A percentile compares a stretch with the other conserved stretches of the same genome.
These are phyloP conservation scores for Dryobates pubescens DNA, from an alignment of 2,797 vertebrate genomes.

Conservation along the genomic window DNA sequence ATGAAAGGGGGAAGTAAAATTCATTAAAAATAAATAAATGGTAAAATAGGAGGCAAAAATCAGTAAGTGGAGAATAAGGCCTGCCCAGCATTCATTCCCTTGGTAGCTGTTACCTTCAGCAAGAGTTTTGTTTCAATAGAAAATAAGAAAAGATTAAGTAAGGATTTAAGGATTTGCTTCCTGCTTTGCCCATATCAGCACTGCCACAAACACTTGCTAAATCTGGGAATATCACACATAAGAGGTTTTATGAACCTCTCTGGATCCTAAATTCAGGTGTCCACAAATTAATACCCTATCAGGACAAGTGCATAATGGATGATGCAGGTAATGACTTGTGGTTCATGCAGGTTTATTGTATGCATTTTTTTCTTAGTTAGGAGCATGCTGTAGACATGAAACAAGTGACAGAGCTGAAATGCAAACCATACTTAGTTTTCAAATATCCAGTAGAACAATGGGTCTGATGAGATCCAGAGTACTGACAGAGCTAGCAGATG, in stretches of 20 bases:
- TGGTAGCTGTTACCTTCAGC: not conserved
- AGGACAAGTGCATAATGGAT: not conserved
- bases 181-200: not conserved
- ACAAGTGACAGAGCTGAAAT: not conserved
- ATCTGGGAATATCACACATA: not conserved
- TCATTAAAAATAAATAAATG: constrained; percentile 22
- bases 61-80: not conserved
- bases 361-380: not conserved
- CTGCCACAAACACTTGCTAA: not conserved
- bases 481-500: not conserved
- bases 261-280: not conserved
- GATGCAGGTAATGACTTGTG: not conserved
- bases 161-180: not conserved
- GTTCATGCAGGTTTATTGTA: not conserved
- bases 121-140: not conserved
- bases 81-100: not conserved
- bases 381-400: not conserved
- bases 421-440: not conserved
- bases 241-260: not conserved
- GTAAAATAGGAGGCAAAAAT: constrained; percentile 9
- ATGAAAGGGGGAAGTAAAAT: constrained; percentile 25
- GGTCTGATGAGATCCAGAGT: not conserved
- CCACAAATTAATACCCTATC: not conserved
- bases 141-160: not conserved
- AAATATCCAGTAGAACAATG: not conserved